Evolutionary conservation across 2,797 vertebrate genomes (phyloP).

Genomic region (Gila robusta): DNA sequence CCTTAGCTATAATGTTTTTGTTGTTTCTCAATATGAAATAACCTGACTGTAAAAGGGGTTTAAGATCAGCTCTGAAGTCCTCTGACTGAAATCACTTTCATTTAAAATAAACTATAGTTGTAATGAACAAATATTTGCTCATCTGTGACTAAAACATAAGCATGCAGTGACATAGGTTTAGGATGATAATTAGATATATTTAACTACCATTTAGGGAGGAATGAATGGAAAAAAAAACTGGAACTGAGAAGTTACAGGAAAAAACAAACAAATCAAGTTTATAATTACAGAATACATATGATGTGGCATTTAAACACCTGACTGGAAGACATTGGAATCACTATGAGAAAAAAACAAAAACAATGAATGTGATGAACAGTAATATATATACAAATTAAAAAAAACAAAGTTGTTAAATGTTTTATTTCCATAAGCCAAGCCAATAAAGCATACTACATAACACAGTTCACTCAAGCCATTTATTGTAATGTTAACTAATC

Average conservation of each 20-base stretch:
- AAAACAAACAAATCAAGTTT: neutral
- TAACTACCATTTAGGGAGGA: neutral
- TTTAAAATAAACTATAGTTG: neutral
- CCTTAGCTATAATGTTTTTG: neutral
- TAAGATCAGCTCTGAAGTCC: neutral
- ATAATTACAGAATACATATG: neutral
- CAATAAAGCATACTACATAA: neutral
- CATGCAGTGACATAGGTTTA: neutral
- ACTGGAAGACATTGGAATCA: neutral
- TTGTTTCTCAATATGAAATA: neutral
- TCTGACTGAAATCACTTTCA: neutral
- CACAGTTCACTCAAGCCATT: neutral
- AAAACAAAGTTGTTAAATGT: neutral
- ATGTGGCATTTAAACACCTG: neutral
- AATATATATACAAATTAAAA: neutral
- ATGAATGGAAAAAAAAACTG: neutral
- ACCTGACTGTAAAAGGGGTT: neutral
- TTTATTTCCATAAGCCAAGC: neutral
- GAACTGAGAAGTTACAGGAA: neutral
- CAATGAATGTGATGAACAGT: neutral
- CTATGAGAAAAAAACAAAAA: neutral
- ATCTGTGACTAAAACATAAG: neutral
- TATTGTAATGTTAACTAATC: conserved; percentile 14
- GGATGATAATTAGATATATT: neutral
- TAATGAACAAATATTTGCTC: neutral